Base-by-base conservation (phyloP, 2,113 vertebrate species). In the Reinhardtius hippoglossoides region DNA sequence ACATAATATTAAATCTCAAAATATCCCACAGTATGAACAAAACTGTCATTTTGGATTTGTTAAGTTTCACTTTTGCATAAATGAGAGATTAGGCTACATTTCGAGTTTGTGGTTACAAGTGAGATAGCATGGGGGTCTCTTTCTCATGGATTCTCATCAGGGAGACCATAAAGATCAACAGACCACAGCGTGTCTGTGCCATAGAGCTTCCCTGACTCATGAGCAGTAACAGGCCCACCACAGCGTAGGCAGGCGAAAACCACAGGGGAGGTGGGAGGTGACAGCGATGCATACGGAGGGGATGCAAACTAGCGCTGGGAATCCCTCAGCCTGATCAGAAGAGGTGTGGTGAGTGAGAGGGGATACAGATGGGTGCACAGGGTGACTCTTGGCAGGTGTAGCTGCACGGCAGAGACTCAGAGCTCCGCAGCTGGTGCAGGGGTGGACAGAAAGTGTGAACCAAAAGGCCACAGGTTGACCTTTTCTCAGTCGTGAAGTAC, bases 61-160 rank as follows among this genome's bases (percentile, higher is more conserved):
- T n/a, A 12, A 12, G 87, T 92, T 90, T 91, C 82, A 81, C 63
- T 90, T 90, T 74, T 90, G 60, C 63, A 76, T 37, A 88, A 84
- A 65, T 44, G 55, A 68, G 12, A 78, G 59, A 61, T 15, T 20
- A 21, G 24, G 26, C 31, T 2, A 37, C 20, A 48, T 57, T 63
- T 67, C 10, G 65, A 57, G 55, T 79, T 15, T 57, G 72, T 60
- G 74, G 72, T 75, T 62, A 26, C 4, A 13, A 57, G 31, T 71
- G 71, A 78, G 27, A 40, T 52, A 52, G 52, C 21, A 44, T n/a
- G 58, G 24, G 76, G 84, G 82, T 80, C 87, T 84, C 67, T 58
- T 62, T 72, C 54, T 35, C 13, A 40, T 67, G 65, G 73, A 82
- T 82, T 87, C 71, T 68, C 64, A 76, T 71, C 57, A 12, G 66